Base-by-base conservation (phyloP, 2,888 invertebrate species). In the Melieria crassipennis region DNA sequence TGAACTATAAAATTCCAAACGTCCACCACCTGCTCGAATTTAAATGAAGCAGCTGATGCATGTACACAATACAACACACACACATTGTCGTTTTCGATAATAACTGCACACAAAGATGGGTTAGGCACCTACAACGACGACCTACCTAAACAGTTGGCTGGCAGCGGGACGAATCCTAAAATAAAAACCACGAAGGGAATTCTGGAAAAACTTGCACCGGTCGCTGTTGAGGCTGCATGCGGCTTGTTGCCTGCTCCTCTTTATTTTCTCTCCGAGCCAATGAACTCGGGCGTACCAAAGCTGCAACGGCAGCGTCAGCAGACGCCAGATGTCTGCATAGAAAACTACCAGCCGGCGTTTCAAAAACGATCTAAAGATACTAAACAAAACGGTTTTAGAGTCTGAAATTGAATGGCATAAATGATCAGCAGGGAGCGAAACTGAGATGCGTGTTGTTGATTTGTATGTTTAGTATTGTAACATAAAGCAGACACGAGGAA, bases 11-110 rank as follows among this genome's bases (percentile, higher is more conserved):
- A 9, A 52, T 52, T 52, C 52, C 52, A 52, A 52, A 52, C 9
- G 6, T 52, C 13, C 52, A 52, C 52, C 52, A 52, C 52, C 52
- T 52, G 52, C 52, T 52, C 13, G 13, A 5, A 52, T 52, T 52
- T 52, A 52, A 52, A 7, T 52, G 52, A 13, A 52, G 52, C 52
- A 52, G 52, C 52, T 52, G 52, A 52, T 52, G 52, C 5, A 52
- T 52, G 52, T 4, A 52, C 13, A 13, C n/a, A 52, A n/a, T 11
- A 13, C 11, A 10, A 11, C 2, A 50, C 11, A 11, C 9, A 50
- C 11, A 11, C 9, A 10, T 50, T 7, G 50, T 10, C 11, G 50
- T 7, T 50, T 50, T 7, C 9, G 11, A 10, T 7, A 50, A 52
- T 52, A 9, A 9, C 4, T 7, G 1, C 13, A 52, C 52, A 52